Evolutionary conservation across 1,140 invertebrate genomes (phyloP).

Genomic region (Drosophila subobscura): DNA sequence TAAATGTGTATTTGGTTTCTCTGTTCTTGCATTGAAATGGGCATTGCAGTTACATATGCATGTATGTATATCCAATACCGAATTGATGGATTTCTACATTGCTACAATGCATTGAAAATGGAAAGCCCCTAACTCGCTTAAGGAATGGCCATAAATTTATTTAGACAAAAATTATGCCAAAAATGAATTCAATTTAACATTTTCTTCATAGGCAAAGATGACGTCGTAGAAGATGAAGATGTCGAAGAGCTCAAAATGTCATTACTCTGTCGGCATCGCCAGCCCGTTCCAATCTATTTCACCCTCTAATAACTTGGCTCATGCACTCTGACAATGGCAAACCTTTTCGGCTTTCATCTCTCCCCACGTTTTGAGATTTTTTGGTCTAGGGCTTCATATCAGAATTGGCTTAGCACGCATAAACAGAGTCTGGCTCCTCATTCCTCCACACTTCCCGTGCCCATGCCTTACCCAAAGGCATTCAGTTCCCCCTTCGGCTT

Average conservation of each 20-base stretch:
- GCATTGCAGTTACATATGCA: too few species aligned
- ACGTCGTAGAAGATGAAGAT: background rate
- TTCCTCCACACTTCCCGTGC: background rate
- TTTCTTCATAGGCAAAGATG: conserved; percentile 17
- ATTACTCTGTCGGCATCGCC: conserved; percentile 58
- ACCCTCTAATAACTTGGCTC: conserved; percentile 27
- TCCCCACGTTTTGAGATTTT: conserved; percentile 35
- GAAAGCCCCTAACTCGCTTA: background rate
- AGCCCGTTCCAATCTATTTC: conserved; percentile 8
- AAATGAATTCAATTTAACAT: conserved; percentile 20
- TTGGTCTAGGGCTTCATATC: conserved; percentile 66
- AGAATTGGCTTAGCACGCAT: conserved; percentile 81
- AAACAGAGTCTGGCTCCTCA: conserved; percentile 53
- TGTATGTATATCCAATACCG: background rate
- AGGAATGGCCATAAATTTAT: background rate
- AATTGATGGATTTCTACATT: background rate
- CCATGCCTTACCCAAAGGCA: background rate
- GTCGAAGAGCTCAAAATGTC: conserved; percentile 51
- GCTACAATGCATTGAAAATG: background rate
- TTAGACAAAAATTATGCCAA: background rate
- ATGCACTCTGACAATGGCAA: conserved; percentile 69
- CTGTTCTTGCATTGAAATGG: background rate
- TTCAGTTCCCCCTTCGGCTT: conserved; percentile 17
- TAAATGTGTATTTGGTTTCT: background rate
- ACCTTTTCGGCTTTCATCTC: conserved; percentile 40